Evolutionary conservation across 2,888 invertebrate genomes (phyloP).

Genomic region (Orthosia cruda): DNA sequence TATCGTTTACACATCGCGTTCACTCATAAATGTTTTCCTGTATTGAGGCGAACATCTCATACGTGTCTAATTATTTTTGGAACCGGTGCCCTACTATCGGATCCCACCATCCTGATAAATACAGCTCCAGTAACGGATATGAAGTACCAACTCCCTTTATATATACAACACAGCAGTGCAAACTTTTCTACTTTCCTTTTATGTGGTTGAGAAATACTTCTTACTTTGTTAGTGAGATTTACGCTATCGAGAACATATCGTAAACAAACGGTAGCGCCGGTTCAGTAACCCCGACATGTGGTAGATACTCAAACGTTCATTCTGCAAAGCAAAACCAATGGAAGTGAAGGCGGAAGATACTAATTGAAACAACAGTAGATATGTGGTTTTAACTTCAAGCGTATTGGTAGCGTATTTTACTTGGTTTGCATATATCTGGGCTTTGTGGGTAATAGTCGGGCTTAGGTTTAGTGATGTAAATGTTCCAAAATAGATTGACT

Average conservation of each 20-base stretch:
- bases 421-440: constrained; percentile 26
- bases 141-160: constrained; percentile 44
- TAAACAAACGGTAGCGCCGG: constrained; percentile 63
- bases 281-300: constrained; percentile 67
- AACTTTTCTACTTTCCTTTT: constrained; percentile 62
- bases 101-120: constrained; percentile 38
- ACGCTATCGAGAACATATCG: constrained; percentile 49
- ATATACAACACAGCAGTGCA: constrained; percentile 41
- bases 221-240: constrained; percentile 41
- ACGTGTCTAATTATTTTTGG: constrained; percentile 75
- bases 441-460: constrained; percentile 8
- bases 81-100: constrained; percentile 67
- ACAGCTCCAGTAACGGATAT: constrained; percentile 34
- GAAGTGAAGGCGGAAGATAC: constrained; percentile 67
- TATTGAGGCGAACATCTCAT: constrained; percentile 72
- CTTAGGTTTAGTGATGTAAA: background rate
- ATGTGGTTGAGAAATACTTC: constrained; percentile 50
- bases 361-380: constrained; percentile 67
- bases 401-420: constrained; percentile 39
- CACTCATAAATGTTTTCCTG: constrained; percentile 81
- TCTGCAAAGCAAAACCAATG: constrained; percentile 71
- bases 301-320: constrained; percentile 64
- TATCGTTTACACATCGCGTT: constrained; percentile 79
- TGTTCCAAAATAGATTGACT: background rate
- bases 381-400: constrained; percentile 61